Conservation (phyloP, 2,113 vertebrate species). For the Mesoclemmys tuberculata region DNA sequence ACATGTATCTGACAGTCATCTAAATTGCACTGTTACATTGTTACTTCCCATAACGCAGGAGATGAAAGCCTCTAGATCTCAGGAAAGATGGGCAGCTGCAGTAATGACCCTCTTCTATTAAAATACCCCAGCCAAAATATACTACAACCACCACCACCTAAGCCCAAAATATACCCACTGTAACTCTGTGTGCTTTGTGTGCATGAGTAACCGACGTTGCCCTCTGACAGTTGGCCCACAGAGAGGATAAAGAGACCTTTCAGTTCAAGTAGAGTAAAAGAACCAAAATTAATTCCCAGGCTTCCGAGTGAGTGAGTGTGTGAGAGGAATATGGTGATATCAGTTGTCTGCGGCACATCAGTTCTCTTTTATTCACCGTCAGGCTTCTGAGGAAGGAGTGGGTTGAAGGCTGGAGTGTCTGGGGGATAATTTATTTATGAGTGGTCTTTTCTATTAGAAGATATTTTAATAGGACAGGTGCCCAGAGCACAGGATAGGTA, state of each 20-base stretch:
- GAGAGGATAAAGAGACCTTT: neutral
- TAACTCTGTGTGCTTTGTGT: neutral
- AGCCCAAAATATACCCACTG: neutral
- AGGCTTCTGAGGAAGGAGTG: neutral
- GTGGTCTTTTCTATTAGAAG: neutral
- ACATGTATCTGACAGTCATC: accelerated
- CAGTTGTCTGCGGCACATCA: accelerated
- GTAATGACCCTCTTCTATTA: neutral
- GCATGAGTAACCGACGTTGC: neutral
- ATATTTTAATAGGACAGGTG: constrained; percentile 19
- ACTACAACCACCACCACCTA: neutral
- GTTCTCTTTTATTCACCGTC: neutral
- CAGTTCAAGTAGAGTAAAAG: neutral
- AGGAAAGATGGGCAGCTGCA: neutral
- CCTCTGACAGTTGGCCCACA: neutral
- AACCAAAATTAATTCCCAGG: neutral
- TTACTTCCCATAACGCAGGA: neutral
- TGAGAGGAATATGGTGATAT: neutral
- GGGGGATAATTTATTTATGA: neutral
- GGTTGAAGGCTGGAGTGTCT: neutral
- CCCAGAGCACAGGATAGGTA: neutral
- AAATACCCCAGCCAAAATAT: neutral
- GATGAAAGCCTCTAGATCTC: neutral
- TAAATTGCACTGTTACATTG: neutral
- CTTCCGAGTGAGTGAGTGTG: neutral